phyloP scores from a whole-genome alignment of 2,113 vertebrate species.

The Alethe castanea region DNA sequence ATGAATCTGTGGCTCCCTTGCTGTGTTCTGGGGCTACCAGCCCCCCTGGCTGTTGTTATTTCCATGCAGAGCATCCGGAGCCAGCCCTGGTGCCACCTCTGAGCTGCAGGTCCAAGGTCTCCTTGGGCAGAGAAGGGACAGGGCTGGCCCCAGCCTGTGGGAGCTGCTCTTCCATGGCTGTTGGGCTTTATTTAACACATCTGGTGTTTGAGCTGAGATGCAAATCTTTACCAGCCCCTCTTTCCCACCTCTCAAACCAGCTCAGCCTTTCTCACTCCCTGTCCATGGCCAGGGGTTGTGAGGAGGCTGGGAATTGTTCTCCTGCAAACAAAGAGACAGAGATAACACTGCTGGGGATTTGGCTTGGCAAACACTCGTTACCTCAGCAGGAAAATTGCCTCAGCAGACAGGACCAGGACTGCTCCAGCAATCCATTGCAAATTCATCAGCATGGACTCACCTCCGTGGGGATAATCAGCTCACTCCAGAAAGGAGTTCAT shows the following conservation, averaged over 20 bases:
- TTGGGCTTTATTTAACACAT: neutral
- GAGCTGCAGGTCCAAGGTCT: neutral
- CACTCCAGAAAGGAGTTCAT: slow-evolving; percentile 11
- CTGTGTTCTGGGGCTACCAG: accelerated
- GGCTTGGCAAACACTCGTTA: neutral
- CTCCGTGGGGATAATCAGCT: slow-evolving; percentile 34
- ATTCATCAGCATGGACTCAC: slow-evolving; percentile 7
- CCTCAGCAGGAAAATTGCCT: neutral
- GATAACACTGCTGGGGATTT: neutral
- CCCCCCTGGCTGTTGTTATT: neutral
- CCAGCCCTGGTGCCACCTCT: neutral
- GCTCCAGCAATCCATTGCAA: neutral
- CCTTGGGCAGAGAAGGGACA: neutral
- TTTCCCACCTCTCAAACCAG: neutral
- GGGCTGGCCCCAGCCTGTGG: neutral
- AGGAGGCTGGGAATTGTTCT: neutral
- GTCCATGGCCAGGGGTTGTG: neutral
- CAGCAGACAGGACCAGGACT: neutral
- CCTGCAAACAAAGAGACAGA: neutral
- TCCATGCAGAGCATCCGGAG: neutral
- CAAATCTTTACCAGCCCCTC: neutral
- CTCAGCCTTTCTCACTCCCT: neutral
- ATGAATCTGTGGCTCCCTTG: neutral
- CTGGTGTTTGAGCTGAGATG: neutral
- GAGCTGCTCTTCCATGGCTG: neutral